Conservation (phyloP, 1,140 invertebrate species). For the Drosophila kurseongensis region DNA sequence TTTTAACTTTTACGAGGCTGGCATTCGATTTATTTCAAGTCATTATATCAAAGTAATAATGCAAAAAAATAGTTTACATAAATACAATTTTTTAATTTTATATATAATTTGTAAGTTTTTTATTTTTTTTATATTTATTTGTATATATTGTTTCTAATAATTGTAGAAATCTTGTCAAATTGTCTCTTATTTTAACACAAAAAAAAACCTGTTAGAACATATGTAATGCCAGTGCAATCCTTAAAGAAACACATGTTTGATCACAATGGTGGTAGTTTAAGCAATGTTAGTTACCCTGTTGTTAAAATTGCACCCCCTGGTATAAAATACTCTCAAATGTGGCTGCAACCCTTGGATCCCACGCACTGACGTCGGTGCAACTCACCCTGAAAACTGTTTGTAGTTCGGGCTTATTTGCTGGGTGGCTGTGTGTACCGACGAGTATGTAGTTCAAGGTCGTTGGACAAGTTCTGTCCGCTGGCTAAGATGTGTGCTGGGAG, state of each 20-base stretch:
- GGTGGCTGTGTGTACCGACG: conserved; percentile 33
- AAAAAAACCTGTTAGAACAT: too few species aligned
- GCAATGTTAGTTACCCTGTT: not conserved
- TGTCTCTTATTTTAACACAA: not conserved
- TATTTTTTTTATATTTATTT: too few species aligned
- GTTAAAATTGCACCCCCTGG: conserved; percentile 11
- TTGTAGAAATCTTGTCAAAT: not conserved
- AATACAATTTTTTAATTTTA: too few species aligned
- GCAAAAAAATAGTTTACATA: too few species aligned
- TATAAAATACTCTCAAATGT: conserved; percentile 13
- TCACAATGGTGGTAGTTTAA: conserved; percentile 9
- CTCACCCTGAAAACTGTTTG: conserved; percentile 28
- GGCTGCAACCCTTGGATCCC: conserved; percentile 34
- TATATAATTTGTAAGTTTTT: too few species aligned
- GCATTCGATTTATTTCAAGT: too few species aligned
- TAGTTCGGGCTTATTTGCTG: conserved; percentile 14
- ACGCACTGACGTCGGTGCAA: conserved; percentile 60
- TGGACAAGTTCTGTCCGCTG: conserved; percentile 4
- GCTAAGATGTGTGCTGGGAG: not conserved
- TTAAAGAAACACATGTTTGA: not conserved
- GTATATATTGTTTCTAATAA: too few species aligned
- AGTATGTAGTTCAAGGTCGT: conserved; percentile 65
- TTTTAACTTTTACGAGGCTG: too few species aligned
- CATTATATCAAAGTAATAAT: too few species aligned
- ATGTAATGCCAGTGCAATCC: not conserved